A percentile compares a stretch with the other conserved stretches of the same genome.
Evolutionary conservation across 2,888 invertebrate species (phyloP).

Genomic region (Glyphotaelius pellucidus): DNA sequence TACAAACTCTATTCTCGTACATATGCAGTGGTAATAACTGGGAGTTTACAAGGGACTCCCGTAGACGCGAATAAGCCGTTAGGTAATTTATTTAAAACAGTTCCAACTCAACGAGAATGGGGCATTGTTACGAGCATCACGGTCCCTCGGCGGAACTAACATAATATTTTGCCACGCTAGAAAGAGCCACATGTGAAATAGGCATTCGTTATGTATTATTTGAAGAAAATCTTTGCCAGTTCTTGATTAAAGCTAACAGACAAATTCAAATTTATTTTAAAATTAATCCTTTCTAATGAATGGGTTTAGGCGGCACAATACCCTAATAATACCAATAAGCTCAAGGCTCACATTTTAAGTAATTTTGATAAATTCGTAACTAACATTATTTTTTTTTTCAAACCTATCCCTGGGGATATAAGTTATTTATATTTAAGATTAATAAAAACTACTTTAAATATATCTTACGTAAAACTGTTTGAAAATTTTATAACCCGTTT

Average conservation of each 20-base stretch:
- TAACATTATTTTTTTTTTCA: no score
- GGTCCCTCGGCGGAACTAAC: background rate
- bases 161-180: background rate
- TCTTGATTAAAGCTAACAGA: background rate
- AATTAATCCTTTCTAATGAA: no score
- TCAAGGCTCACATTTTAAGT: no score
- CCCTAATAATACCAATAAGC: no score
- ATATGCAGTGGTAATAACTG: conserved; percentile 21
- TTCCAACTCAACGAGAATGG: background rate
- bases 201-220: background rate
- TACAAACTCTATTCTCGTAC: background rate
- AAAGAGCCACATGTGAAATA: background rate
- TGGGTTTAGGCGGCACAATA: no score
- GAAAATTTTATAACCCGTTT: no score
- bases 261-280: background rate
- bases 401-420: no score
- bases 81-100: conserved; percentile 34
- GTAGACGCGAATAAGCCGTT: conserved; percentile 13
- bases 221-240: background rate
- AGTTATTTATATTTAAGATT: no score
- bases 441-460: no score
- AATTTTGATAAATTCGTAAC: no score
- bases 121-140: conserved; percentile 14
- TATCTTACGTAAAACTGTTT: no score
- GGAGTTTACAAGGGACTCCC: conserved; percentile 27